Percentiles rank a stretch among this genome's conserved stretches.
Conservation (phyloP, 1,140 invertebrate species). For the Ceratoteleas bidentatus region DNA sequence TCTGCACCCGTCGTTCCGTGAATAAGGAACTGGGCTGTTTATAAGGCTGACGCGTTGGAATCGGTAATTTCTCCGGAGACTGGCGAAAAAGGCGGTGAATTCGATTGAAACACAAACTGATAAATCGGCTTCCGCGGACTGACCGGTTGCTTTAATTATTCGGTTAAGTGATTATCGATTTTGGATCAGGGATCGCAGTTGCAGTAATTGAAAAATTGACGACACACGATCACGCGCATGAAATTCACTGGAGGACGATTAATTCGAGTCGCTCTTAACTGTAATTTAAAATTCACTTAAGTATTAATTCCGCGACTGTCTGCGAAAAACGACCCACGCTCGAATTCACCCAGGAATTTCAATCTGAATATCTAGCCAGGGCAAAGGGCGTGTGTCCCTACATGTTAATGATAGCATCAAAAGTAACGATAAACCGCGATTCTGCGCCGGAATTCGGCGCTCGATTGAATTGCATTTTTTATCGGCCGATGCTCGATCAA, state of each 20-base stretch:
- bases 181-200: neutral
- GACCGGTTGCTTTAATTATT: neutral
- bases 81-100: conserved; percentile 4
- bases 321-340: too few relatives aligned
- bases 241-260: too few relatives aligned
- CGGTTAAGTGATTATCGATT: neutral
- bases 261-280: too few relatives aligned
- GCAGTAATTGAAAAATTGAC: neutral
- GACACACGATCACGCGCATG: neutral
- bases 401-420: neutral
- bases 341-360: too few relatives aligned
- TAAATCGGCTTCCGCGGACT: conserved; percentile 6
- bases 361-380: neutral
- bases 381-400: too few relatives aligned
- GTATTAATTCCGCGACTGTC: too few relatives aligned
- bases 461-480: too few relatives aligned
- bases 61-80: conserved; percentile 35
- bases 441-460: too few relatives aligned
- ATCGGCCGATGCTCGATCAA: neutral
- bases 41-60: conserved; percentile 22
- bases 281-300: too few relatives aligned
- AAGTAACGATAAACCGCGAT: too few relatives aligned
- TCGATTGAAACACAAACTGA: conserved; percentile 15
- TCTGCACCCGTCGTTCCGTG: neutral
- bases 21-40: conserved; percentile 17